A percentile compares a stretch with the other conserved stretches of the same genome.
These are phyloP conservation scores for Coranthus polyacanthus DNA, from an alignment of 2,797 vertebrate species.

Conservation along the genomic window DNA sequence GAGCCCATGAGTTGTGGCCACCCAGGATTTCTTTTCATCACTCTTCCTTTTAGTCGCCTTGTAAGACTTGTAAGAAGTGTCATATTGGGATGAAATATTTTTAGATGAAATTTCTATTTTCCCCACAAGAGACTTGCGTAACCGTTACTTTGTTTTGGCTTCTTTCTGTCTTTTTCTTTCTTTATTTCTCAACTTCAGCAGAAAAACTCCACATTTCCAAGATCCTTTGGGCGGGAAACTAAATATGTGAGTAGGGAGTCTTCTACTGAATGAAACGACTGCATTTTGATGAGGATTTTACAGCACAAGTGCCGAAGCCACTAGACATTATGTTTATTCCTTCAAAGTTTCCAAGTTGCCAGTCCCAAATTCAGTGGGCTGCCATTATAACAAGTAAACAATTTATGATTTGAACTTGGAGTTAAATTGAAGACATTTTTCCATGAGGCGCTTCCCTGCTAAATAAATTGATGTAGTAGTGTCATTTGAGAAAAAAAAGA, in stretches of 20 bases:
- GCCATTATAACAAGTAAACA: background rate
- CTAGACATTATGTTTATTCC: background rate
- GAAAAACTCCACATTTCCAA: constrained; percentile 78
- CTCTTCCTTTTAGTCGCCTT: constrained; percentile 1
- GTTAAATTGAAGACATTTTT: background rate
- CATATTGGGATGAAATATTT: background rate
- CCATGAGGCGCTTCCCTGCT: background rate
- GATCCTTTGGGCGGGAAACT: constrained; percentile 92
- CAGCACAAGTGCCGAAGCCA: background rate
- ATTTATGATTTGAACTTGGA: background rate
- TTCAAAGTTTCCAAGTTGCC: background rate
- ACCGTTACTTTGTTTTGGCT: background rate
- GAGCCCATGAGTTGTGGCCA: background rate
- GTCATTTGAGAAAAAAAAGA: no score
- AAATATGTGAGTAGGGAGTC: constrained; percentile 92
- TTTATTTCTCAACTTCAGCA: constrained; percentile 60
- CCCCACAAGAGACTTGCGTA: background rate
- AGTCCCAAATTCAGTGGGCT: background rate
- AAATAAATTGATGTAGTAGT: no score
- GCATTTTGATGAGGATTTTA: background rate
- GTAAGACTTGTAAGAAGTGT: no score
- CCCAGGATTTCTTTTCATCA: constrained; percentile 15
- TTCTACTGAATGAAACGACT: background rate
- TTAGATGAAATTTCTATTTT: background rate
- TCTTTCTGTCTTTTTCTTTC: background rate